Evolutionary conservation across 2,113 vertebrate species (phyloP).

Genomic region (human (Homo sapiens)): DNA sequence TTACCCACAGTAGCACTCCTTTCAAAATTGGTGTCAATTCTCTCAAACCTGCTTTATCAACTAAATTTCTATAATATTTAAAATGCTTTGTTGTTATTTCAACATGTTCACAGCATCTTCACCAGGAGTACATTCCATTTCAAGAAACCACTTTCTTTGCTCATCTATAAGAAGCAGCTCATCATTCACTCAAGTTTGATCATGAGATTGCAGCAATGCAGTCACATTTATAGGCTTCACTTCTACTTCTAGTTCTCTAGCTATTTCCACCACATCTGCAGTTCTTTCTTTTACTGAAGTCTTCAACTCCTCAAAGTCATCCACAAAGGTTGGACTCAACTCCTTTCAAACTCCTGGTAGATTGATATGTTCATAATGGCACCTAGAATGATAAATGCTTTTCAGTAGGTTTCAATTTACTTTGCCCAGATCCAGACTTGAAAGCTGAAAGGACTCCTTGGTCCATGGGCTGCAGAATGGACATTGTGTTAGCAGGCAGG

Average conservation of each 20-base stretch:
- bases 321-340: not conserved
- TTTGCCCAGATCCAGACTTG: not conserved
- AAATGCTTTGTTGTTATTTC: not conserved
- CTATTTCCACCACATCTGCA: not conserved
- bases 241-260: not conserved
- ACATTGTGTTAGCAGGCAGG: not conserved
- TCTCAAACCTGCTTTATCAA: too few relatives aligned
- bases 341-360: not conserved
- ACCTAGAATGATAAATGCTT: not conserved
- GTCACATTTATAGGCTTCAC: not conserved
- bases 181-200: not conserved
- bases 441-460: not conserved
- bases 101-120: not conserved
- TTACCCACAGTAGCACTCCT: not conserved
- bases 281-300: too few relatives aligned
- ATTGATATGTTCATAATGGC: not conserved
- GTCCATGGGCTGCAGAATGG: not conserved
- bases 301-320: not conserved
- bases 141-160: not conserved
- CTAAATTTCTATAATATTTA: too few relatives aligned
- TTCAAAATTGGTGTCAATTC: not conserved
- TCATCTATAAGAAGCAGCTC: not conserved
- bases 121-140: not conserved
- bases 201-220: not conserved
- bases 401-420: not conserved